phyloP scores from a whole-genome alignment of 2,113 vertebrate genomes.

The Oxyura jamaicensis region DNA sequence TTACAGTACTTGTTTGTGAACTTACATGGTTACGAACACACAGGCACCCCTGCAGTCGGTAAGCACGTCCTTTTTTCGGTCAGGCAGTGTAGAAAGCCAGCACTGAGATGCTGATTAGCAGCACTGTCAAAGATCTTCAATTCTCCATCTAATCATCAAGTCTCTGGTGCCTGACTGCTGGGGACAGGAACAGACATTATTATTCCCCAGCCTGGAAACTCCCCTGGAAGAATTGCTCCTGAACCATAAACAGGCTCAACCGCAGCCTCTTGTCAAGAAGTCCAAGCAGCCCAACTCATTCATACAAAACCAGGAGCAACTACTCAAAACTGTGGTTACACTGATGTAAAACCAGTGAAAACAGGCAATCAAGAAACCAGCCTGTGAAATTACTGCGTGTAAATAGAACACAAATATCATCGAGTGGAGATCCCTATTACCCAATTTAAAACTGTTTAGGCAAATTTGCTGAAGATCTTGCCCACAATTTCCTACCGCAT shows the following conservation, averaged over 20 bases:
- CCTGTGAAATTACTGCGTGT: background rate
- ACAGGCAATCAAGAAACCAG: background rate
- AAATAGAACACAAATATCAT: background rate
- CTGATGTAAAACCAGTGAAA: background rate
- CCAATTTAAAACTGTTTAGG: background rate
- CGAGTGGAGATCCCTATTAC: background rate
- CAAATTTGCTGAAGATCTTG: background rate
- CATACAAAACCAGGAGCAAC: background rate
- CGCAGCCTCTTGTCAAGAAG: background rate
- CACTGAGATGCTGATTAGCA: background rate
- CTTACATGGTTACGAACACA: background rate
- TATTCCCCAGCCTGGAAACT: background rate
- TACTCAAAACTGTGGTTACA: background rate
- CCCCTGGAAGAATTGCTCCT: background rate
- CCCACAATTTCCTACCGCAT: background rate
- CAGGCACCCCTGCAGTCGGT: background rate
- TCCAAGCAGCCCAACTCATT: background rate
- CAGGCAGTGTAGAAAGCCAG: background rate
- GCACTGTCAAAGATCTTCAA: background rate
- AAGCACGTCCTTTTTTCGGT: background rate
- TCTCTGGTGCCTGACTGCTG: background rate
- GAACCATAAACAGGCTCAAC: background rate
- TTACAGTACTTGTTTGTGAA: constrained; percentile 48
- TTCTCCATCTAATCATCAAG: background rate
- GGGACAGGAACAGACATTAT: background rate